Evolutionary conservation across 1,140 invertebrate genomes (phyloP).

Genomic region (Dufourea novaeangliae): DNA sequence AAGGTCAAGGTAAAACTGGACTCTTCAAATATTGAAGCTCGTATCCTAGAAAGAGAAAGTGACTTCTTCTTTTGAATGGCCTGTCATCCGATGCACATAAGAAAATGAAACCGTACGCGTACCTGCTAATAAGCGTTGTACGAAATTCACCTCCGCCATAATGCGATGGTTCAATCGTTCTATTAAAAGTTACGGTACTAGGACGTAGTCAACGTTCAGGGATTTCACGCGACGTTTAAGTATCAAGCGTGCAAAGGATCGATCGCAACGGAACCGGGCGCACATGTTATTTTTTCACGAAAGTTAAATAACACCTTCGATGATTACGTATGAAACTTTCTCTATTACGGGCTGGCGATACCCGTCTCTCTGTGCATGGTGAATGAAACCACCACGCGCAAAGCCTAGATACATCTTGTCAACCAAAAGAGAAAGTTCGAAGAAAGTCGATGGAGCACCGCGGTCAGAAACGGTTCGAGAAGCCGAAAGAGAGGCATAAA

Average conservation of each 20-base stretch:
- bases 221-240: background rate
- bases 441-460: background rate
- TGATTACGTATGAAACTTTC: slow-evolving; percentile 20
- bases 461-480: background rate
- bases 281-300: background rate
- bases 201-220: background rate
- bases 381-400: background rate
- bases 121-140: no score
- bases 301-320: background rate
- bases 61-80: background rate
- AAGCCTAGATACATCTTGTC: background rate
- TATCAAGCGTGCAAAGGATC: background rate
- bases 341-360: background rate
- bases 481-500: background rate
- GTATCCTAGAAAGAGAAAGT: background rate
- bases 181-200: background rate
- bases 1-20: background rate
- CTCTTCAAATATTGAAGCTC: no score
- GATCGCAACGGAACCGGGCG: no score
- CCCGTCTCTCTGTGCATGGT: background rate
- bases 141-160: background rate
- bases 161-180: background rate
- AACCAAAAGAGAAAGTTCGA: slow-evolving; percentile 8
- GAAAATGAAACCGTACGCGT: slow-evolving; percentile 35
- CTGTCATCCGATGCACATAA: background rate